Base-by-base conservation (phyloP, 92 coral and sea anemone species). In the Blastomussa wellsi region DNA sequence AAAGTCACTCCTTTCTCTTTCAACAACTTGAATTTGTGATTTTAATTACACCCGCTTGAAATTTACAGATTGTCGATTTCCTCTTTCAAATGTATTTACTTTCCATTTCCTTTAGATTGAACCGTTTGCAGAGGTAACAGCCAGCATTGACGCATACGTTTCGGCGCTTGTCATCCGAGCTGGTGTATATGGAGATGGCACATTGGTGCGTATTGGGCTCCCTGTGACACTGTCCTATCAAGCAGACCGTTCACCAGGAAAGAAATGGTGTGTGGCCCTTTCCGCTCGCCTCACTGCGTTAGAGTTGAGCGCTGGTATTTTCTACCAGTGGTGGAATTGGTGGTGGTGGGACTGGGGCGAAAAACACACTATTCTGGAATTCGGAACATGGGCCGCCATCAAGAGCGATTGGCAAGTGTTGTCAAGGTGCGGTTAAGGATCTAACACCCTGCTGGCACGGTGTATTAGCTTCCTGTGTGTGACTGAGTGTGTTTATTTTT, bases 161-260 rank as follows among this genome's bases (percentile, higher is more conserved):
- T 80, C 76, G 26, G 39, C 41, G 12, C n/a, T 1, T 7, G 1
- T 28, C 2, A 73, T 79, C 69, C 74, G 85, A 22, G 85, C 47
- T 8, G 85, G 85, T 8, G 79, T 72, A n/a, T 79, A 78, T 28
- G 72, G 41, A 1, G 85, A 86, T 3, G 85, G 85, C 24, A 86
- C 76, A 12, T 16, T 71, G 2, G 89, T 79, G n/a, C 64, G 80
- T 2, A 80, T 52, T 52, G 22, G 64, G 33, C 51, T 86, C 32
- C 89, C 89, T 37, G 60, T 47, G 29, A 79, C 32, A 22, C 74
- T 86, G 36, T 86, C 89, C 28, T 78, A 78, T 74, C 78, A 55
- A 29, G 41, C 44, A 51, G 44, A 24, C 33, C 77, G 78, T 42
- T 74, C 69, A 19, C 59, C 62, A 0, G 66, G 76, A 5, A 55